Percentiles rank a stretch among this genome's conserved stretches.
Conservation (phyloP, 1,140 invertebrate species). For the Pseudomyrmex cubaensis region DNA sequence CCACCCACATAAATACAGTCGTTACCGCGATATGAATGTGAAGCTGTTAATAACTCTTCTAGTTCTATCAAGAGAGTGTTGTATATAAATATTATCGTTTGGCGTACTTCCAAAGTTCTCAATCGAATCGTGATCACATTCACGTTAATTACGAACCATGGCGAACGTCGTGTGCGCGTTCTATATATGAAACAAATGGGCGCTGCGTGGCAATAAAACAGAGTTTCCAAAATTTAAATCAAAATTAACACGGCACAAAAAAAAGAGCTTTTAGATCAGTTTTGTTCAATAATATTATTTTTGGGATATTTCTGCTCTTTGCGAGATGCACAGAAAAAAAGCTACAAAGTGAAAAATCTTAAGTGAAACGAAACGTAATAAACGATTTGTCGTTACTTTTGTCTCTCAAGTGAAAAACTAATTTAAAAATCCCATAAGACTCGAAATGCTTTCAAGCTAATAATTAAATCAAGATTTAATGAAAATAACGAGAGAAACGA, state of each 20-base stretch:
- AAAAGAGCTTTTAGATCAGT: no score
- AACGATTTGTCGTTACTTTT: not conserved
- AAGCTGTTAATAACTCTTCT: conserved; percentile 18
- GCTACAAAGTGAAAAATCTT: not conserved
- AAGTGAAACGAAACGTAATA: not conserved
- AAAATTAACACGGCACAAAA: not conserved
- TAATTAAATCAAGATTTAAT: not conserved
- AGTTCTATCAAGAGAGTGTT: not conserved
- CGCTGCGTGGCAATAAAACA: not conserved
- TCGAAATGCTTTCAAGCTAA: not conserved
- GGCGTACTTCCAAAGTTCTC: not conserved
- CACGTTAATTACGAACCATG: not conserved
- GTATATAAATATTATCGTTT: conserved; percentile 21
- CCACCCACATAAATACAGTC: not conserved
- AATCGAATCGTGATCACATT: not conserved
- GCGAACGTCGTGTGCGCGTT: no score
- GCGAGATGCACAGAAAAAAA: not conserved
- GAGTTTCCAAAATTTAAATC: not conserved
- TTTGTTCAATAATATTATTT: not conserved
- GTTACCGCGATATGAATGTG: not conserved
- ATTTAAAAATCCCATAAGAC: not conserved
- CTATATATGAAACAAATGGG: not conserved
- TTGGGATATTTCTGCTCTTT: not conserved
- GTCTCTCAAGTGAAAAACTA: not conserved
- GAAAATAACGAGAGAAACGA: not conserved